These are phyloP conservation scores for Drosophila meridionalis DNA, from an alignment of 2,888 invertebrate genomes.

Conservation along the genomic window DNA sequence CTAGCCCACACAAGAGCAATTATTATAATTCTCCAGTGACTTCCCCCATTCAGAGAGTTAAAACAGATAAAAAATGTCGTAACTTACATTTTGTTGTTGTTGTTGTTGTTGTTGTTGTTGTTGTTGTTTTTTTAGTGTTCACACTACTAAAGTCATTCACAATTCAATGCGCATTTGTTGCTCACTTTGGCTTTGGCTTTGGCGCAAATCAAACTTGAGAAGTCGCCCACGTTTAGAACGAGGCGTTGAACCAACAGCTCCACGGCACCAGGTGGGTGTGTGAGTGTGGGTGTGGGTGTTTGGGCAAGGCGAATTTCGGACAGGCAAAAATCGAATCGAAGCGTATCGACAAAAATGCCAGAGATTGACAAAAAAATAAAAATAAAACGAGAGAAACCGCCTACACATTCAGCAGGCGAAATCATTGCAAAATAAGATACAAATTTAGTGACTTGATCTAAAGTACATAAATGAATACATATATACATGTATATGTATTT, in stretches of 20 bases:
- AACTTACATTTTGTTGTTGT: constrained; percentile 15
- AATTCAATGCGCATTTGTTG: constrained; percentile 70
- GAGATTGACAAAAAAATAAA: constrained; percentile 24
- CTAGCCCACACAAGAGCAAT: constrained; percentile 47
- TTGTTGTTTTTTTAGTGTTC: constrained; percentile 4
- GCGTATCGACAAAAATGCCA: constrained; percentile 60
- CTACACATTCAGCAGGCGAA: constrained; percentile 46
- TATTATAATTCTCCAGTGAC: constrained; percentile 12
- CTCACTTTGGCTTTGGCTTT: constrained; percentile 39
- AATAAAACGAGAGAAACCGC: constrained; percentile 10
- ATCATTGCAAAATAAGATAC: constrained; percentile 25
- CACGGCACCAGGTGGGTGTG: constrained; percentile 44
- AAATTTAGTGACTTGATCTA: constrained; percentile 38
- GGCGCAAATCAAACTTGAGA: constrained; percentile 76
- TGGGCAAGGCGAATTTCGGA: constrained; percentile 73
- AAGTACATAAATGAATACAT: constrained; percentile 9
- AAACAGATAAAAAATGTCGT: constrained; percentile 28
- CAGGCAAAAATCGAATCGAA: constrained; percentile 60
- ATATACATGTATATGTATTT: constrained; percentile 14
- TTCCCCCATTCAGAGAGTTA: constrained; percentile 13
- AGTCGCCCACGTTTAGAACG: constrained; percentile 73
- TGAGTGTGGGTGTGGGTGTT: constrained; percentile 59
- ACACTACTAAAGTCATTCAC: constrained; percentile 58
- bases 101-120: not conserved
- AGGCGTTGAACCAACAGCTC: constrained; percentile 72